These are phyloP conservation scores for Manis javanica DNA, from an alignment of 2,797 vertebrate genomes.

Conservation along the genomic window DNA sequence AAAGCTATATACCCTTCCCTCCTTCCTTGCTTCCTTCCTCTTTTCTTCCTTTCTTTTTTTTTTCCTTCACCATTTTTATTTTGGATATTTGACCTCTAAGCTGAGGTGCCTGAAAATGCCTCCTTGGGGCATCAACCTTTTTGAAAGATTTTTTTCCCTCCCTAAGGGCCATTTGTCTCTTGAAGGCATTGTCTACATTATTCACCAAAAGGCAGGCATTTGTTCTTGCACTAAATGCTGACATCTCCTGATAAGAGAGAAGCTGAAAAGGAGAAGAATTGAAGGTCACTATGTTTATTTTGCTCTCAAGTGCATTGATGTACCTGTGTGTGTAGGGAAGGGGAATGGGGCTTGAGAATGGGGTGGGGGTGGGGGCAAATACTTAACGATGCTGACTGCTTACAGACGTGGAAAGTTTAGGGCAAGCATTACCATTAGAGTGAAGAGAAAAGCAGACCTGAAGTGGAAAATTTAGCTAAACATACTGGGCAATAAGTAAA, in stretches of 20 bases:
- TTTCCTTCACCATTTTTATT: not conserved
- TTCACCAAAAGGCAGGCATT: constrained; percentile 78
- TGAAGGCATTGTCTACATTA: constrained; percentile 72
- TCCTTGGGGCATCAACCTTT: constrained; percentile 66
- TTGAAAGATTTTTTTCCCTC: constrained; percentile 59
- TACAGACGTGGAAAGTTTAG: constrained; percentile 58
- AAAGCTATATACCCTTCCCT: not conserved
- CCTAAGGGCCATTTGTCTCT: constrained; percentile 75
- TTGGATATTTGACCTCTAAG: constrained; percentile 72
- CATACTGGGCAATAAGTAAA: constrained; percentile 42
- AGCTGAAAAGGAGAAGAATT: constrained; percentile 75
- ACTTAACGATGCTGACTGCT: constrained; percentile 61
- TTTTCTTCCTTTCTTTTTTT: accelerated
- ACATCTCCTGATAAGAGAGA: constrained; percentile 77
- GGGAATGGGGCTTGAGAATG: not conserved
- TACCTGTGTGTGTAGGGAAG: not conserved
- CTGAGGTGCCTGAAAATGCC: constrained; percentile 54
- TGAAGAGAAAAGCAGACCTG: constrained; percentile 62
- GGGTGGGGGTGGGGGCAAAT: constrained; percentile 24
- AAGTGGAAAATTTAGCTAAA: constrained; percentile 61
- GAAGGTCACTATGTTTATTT: constrained; percentile 82
- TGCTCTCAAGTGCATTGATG: constrained; percentile 68
- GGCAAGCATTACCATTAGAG: constrained; percentile 51
- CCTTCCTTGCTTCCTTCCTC: not conserved
- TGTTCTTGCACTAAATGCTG: constrained; percentile 80